A percentile compares a stretch with the other conserved stretches of the same genome.
Conservation (phyloP, 2,797 vertebrate species). For the Erethizon dorsatum region DNA sequence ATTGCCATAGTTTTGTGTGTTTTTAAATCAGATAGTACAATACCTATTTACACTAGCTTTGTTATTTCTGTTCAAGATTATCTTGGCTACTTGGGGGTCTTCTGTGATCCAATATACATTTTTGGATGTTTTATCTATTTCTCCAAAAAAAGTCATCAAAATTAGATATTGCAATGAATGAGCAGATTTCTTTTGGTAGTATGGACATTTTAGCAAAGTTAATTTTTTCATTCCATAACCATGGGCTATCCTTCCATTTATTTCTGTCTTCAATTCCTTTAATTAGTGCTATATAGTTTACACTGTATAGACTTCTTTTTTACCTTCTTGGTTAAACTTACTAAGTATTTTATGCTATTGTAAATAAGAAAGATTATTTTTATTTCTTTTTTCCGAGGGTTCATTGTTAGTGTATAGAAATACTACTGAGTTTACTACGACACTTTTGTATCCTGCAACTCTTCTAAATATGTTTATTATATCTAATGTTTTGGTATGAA, state of each 20-base stretch:
- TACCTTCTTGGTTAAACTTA: neutral
- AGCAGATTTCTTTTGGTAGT: neutral
- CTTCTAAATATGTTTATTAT: neutral
- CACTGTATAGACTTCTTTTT: neutral
- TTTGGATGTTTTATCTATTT: neutral
- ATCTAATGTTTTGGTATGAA: neutral
- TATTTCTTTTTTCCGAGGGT: neutral
- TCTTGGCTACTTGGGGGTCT: neutral
- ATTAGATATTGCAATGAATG: neutral
- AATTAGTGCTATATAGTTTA: neutral
- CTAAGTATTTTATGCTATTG: neutral
- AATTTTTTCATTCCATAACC: neutral
- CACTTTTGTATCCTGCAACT: neutral
- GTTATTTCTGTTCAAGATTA: neutral
- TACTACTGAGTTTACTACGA: neutral
- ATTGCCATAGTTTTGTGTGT: neutral
- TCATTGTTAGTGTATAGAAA: neutral
- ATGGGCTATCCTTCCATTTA: neutral
- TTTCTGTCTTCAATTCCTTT: neutral
- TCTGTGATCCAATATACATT: neutral
- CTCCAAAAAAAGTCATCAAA: neutral
- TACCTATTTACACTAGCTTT: neutral
- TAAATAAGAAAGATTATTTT: neutral
- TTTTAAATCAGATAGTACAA: neutral
- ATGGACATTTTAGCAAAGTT: neutral